phyloP scores from a whole-genome alignment of 2,113 vertebrate species.

The Gadus chalcogrammus region DNA sequence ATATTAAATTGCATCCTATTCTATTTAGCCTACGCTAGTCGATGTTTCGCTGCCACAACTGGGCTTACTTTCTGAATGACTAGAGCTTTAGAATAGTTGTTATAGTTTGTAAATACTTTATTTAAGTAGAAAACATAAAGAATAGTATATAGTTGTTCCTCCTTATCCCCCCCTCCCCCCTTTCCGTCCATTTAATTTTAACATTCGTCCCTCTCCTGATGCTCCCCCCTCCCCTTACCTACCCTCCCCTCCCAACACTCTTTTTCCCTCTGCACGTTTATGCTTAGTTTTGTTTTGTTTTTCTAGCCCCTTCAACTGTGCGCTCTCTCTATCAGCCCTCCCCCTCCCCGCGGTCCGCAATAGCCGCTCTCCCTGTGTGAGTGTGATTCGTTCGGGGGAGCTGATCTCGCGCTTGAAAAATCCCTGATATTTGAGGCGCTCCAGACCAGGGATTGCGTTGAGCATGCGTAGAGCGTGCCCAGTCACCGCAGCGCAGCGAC shows the following conservation, averaged over 20 bases:
- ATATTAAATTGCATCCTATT: no score
- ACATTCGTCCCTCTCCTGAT: constrained; percentile 13
- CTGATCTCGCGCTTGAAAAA: constrained; percentile 75
- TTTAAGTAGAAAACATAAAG: no score
- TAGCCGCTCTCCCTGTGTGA: not conserved
- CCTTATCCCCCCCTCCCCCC: constrained; percentile 1
- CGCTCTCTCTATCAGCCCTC: not conserved
- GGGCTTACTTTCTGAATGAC: no score
- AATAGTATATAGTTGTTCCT: no score
- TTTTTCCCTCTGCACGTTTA: not conserved
- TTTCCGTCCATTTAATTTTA: no score
- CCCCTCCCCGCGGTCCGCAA: not conserved
- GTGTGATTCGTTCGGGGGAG: constrained; percentile 51
- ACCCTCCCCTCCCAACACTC: no score
- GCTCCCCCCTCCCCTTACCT: constrained; percentile 33
- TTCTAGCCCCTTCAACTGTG: not conserved
- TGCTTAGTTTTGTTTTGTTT: no score
- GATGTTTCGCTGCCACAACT: no score
- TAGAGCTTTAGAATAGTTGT: no score
- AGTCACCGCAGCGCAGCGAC: constrained; percentile 36
- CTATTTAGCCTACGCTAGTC: no score
- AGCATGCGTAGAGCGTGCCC: constrained; percentile 56
- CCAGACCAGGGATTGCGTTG: constrained; percentile 59
- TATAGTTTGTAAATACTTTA: no score
- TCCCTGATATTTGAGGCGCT: constrained; percentile 77